A percentile compares a stretch with the other conserved stretches of the same genome.
Conservation (phyloP, 2,888 invertebrate species). For the Watsonalla cultraria region DNA sequence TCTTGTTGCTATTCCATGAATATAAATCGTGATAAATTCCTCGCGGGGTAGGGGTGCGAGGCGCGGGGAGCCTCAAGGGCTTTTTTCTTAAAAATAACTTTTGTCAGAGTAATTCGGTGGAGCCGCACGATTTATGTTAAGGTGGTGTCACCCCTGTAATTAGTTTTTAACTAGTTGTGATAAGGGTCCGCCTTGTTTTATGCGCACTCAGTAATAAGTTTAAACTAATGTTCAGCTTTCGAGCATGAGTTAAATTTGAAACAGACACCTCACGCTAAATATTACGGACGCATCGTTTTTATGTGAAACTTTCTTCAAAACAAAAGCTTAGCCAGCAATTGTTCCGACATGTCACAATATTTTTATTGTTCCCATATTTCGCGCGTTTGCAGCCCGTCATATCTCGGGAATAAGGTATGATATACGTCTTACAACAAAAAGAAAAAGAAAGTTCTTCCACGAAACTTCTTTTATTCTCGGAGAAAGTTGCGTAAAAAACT, state of each 20-base stretch:
- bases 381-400: constrained; percentile 57
- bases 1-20: constrained; percentile 78
- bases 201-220: constrained; percentile 62
- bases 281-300: constrained; percentile 20
- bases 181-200: constrained; percentile 72
- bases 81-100: constrained; percentile 79
- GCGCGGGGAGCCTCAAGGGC: constrained; percentile 66
- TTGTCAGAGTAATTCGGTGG: constrained; percentile 76
- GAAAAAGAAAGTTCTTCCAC: constrained; percentile 68
- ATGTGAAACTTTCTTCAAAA: constrained; percentile 40
- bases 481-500: constrained; percentile 77
- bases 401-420: constrained; percentile 54
- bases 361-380: constrained; percentile 66
- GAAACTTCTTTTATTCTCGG: constrained; percentile 75
- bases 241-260: constrained; percentile 35
- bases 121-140: constrained; percentile 73
- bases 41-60: constrained; percentile 40
- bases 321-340: constrained; percentile 46
- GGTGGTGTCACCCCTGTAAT: constrained; percentile 78
- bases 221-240: constrained; percentile 45
- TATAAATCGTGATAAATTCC: constrained; percentile 82
- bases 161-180: constrained; percentile 79
- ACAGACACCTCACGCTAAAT: constrained; percentile 22
- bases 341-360: constrained; percentile 67
- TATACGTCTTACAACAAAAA: constrained; percentile 57